Evolutionary conservation across 2,888 invertebrate genomes (phyloP).

Genomic region (Sesamia inferens): DNA sequence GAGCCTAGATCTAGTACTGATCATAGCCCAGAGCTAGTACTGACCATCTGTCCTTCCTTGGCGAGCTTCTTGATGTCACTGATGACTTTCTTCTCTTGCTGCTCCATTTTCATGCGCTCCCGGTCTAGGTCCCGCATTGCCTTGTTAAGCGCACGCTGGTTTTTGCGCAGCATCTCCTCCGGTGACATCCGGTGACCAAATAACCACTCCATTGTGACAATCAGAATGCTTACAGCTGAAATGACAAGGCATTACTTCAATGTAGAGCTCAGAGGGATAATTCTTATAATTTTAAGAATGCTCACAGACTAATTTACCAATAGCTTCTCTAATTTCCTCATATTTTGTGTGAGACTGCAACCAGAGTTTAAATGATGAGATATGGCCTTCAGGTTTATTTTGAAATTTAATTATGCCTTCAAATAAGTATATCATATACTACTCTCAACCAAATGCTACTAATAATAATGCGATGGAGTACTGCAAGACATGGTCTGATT

Average conservation of each 20-base stretch:
- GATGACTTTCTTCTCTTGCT: slow-evolving; percentile 99
- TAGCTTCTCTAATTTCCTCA: too few relatives aligned
- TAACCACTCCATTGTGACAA: slow-evolving; percentile 95
- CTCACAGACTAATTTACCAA: too few relatives aligned
- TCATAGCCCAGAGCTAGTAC: slow-evolving; percentile 90
- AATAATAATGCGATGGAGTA: too few relatives aligned
- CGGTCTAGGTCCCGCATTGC: slow-evolving; percentile 99
- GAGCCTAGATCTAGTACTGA: slow-evolving; percentile 72
- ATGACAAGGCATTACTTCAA: neutral
- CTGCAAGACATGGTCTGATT: neutral
- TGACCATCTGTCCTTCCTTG: slow-evolving; percentile 99
- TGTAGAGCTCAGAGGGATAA: too few relatives aligned
- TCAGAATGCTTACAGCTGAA: slow-evolving; percentile 14
- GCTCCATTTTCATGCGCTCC: slow-evolving; percentile 98
- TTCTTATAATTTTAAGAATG: too few relatives aligned
- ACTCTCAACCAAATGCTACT: neutral
- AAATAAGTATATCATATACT: neutral
- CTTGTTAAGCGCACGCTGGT: slow-evolving; percentile 99
- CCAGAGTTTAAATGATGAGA: too few relatives aligned
- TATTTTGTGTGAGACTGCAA: too few relatives aligned
- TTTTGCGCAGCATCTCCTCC: slow-evolving; percentile 99
- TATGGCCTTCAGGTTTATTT: neutral
- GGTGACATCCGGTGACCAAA: slow-evolving; percentile 99
- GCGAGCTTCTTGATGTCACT: slow-evolving; percentile 99
- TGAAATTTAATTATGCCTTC: neutral